Base-by-base conservation (phyloP, 2,113 vertebrate species). In the Sander lucioperca region DNA sequence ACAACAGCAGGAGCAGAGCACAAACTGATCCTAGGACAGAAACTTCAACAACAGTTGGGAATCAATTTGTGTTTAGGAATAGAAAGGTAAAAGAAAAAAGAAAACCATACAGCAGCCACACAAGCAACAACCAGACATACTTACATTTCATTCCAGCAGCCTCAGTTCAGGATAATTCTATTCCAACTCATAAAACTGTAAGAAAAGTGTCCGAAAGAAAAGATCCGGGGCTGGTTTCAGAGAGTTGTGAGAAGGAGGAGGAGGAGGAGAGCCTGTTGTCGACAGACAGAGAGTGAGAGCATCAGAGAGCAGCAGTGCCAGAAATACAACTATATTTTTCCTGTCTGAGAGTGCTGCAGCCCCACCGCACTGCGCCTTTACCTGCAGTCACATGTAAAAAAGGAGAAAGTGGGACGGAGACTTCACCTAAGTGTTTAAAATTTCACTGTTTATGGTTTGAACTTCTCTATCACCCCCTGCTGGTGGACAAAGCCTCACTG, bases 101-200 rank as follows among this genome's bases (percentile, higher is more conserved):
- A 47, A 1, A 25, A 19, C 11, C 10, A 11, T 43, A 43, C 4
- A 56, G 30, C 33, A 50, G 6, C 1, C n/a, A 39, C 13, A 45
- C 0, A 19, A n/a, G 48, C 2, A 33, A 8, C 8, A 30, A 5
- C 7, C 27, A 18, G 9, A 21, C 1, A 4, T 54, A 89, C 92
- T 92, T 18, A 94, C 93, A 77, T 91, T 82, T 93, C 93, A 94
- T 93, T 33, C 75, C 88, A 83, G 83, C 86, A 87, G 81, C 65
- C 36, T 73, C 70, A 62, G 66, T 59, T 83, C 66, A 78, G 61
- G 61, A 76, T 23, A 43, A 56, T 50, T 8, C 70, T 72, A 88
- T 88, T 78, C 85, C 82, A 89, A 76, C 74, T 27, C 81, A 85
- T 3, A 13, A n/a, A 84, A 83, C 15, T 48, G 6, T 1, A 11